Evolutionary conservation across 2,888 invertebrate genomes (phyloP), one percentile per base, ranked within the genome.

Genomic region (Ophioninae sp.): DNA sequence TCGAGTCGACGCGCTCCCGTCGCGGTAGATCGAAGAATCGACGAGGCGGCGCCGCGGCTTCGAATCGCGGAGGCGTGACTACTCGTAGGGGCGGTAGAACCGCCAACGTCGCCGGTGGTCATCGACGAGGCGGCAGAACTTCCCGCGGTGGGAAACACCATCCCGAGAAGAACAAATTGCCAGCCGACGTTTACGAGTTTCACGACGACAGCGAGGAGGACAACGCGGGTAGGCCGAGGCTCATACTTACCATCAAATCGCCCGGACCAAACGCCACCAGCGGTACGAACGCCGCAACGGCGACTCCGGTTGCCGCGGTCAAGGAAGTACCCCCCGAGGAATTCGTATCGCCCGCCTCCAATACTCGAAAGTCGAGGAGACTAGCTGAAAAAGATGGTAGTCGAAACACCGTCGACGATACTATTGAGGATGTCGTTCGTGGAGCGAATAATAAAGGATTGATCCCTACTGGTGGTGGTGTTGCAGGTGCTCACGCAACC

Each of bases 341-440:
- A 86, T 95, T 96, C 84, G 93, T 94, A 20, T 95, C 95, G 0
- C 95, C 96, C 0, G 94, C 94, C 6, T 91, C 93, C 2, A 96
- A 97, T 86, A 97, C 97, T 0, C 94, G 97, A 73, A 97, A 97
- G 92, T 97, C 97, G 0, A 94, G 96, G 80, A 94, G 97, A 83
- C 93, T 97, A 76, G 96, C 96, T 89, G 97, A 97, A 90, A 96
- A 96, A 89, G 97, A 96, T 89, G 95, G 95, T 70, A 95, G 95
- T 86, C 94, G 96, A 82, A 96, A 95, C 83, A 96, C 97, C 0
- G 95, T 97, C 10, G 98, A 98, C 90, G 98, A 97, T 88, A 95
- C 97, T 17, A 98, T 98, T 86, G 98, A 98, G 87, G 98, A 98
- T 89, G 97, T 98, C 0, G 96, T 97, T 1, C 95, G 97, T 86